Percentiles rank a stretch among this genome's conserved stretches.
phyloP scores from a whole-genome alignment of 2,113 vertebrate genomes.

The Spilogale gracilis region DNA sequence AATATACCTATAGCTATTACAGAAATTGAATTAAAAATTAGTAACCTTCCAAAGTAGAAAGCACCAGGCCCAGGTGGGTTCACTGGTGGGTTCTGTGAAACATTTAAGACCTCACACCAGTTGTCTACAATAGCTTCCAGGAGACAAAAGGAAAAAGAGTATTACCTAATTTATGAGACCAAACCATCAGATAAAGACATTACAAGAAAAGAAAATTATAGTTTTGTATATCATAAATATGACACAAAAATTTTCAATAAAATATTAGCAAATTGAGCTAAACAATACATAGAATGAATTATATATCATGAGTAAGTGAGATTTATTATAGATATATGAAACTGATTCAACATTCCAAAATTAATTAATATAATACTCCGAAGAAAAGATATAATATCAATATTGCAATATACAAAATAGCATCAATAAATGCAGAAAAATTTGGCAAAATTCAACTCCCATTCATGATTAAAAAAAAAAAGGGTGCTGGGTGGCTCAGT shows the following conservation, averaged over 20 bases:
- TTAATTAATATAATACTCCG: neutral
- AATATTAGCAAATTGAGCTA: neutral
- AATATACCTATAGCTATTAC: neutral
- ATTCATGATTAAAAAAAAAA: neutral
- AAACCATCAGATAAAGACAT: neutral
- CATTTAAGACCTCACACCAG: neutral
- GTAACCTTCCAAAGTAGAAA: neutral
- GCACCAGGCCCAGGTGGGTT: neutral
- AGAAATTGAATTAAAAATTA: neutral
- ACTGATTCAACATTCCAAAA: neutral
- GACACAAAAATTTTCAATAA: neutral
- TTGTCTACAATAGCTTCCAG: neutral
- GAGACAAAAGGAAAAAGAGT: neutral
- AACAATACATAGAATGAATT: neutral
- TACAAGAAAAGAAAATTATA: neutral
- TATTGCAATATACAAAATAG: neutral
- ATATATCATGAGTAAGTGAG: neutral
- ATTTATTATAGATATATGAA: neutral
- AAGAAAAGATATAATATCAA: neutral
- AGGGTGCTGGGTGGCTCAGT: too few relatives aligned
- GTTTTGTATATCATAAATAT: neutral
- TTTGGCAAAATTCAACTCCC: neutral
- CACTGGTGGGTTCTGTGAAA: neutral
- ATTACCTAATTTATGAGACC: neutral
- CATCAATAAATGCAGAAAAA: neutral